Conservation (phyloP, 2,113 vertebrate species). For the Grammomys surdaster region DNA sequence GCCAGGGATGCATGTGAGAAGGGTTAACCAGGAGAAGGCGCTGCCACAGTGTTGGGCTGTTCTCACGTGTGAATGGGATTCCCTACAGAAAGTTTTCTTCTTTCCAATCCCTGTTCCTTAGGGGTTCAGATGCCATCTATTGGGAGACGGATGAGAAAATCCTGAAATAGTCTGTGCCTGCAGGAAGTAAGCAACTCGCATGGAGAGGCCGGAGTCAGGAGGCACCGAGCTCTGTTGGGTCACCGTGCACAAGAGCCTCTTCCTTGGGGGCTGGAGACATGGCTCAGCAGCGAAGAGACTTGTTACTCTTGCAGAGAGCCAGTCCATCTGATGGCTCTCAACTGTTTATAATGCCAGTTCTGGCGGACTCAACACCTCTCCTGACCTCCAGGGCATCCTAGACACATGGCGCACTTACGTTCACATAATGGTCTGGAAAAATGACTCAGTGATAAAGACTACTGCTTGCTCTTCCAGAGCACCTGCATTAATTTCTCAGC, state of each 20-base stretch:
- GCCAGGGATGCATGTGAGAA: neutral
- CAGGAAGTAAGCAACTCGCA: neutral
- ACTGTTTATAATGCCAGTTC: neutral
- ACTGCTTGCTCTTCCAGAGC: neutral
- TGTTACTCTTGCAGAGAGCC: neutral
- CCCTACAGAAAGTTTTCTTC: neutral
- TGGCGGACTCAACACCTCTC: neutral
- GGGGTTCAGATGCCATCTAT: neutral
- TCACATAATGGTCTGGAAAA: neutral
- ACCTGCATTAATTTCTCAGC: neutral
- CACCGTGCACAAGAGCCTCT: no score
- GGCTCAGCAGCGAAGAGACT: neutral
- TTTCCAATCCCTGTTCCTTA: neutral
- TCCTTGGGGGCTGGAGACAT: neutral
- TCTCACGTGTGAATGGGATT: neutral
- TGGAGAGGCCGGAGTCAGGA: neutral
- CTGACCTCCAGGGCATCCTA: neutral
- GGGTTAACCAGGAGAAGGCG: neutral
- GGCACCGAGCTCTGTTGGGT: neutral
- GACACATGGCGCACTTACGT: neutral
- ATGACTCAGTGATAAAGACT: neutral
- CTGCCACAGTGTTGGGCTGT: neutral
- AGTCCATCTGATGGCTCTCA: neutral
- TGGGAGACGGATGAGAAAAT: neutral
- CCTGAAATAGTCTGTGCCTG: neutral